Percentiles rank a stretch among this genome's conserved stretches.
Conservation (phyloP, 2,888 invertebrate species). For the Branchipolynoe longqiensis region DNA sequence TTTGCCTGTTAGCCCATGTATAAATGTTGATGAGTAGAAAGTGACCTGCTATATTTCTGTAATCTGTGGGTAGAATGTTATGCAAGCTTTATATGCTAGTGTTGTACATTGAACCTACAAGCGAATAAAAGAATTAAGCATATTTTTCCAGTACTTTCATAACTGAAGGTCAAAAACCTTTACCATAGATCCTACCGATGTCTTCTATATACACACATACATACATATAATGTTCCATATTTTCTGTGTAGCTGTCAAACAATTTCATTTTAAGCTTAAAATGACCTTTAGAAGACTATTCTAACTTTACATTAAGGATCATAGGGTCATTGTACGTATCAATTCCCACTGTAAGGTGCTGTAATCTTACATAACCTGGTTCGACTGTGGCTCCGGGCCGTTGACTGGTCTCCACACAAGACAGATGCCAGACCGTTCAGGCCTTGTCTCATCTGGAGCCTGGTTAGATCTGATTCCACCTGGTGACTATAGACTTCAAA, state of each 20-base stretch:
- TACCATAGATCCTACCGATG: neutral
- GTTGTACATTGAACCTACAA: slow-evolving; percentile 43
- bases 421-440: neutral
- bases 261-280: slow-evolving; percentile 22
- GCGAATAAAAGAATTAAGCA: slow-evolving; percentile 19
- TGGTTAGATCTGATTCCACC: slow-evolving; percentile 16
- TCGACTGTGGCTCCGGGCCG: neutral
- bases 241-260: slow-evolving; percentile 36
- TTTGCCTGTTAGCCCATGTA: slow-evolving; percentile 43
- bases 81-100: slow-evolving; percentile 57
- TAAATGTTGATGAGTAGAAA: slow-evolving; percentile 45
- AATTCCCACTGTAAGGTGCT: slow-evolving; percentile 29
- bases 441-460: neutral
- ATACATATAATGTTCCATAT: too few species aligned
- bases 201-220: too few species aligned
- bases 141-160: slow-evolving; percentile 39
- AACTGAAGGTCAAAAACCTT: slow-evolving; percentile 1
- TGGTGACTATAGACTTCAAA: slow-evolving; percentile 34
- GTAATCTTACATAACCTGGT: slow-evolving; percentile 15
- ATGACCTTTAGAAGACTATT: slow-evolving; percentile 43
- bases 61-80: slow-evolving; percentile 50
- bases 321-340: slow-evolving; percentile 36
- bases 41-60: slow-evolving; percentile 55
- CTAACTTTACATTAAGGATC: slow-evolving; percentile 22
- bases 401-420: neutral